These are phyloP conservation scores for Zootoca vivipara DNA, from an alignment of 2,113 vertebrate genomes.

Conservation along the genomic window DNA sequence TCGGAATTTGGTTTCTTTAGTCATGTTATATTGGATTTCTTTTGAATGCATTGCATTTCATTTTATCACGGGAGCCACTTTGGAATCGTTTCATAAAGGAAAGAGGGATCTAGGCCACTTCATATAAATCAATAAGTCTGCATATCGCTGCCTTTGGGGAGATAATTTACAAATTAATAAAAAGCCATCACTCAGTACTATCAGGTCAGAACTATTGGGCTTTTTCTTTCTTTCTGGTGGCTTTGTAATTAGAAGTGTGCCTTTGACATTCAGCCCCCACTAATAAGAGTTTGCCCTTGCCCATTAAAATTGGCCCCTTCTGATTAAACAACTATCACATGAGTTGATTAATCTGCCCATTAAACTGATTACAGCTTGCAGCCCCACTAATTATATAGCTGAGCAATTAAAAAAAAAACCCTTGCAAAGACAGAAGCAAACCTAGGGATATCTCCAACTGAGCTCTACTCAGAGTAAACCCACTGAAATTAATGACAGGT, in stretches of 20 bases:
- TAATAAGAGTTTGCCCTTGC: neutral
- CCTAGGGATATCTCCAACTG: too few species aligned
- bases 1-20: neutral
- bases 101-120: neutral
- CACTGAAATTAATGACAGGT: too few species aligned
- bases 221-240: neutral
- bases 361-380: neutral
- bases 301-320: neutral
- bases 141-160: neutral
- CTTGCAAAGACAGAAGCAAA: neutral
- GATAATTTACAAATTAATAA: neutral
- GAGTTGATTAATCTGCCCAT: neutral
- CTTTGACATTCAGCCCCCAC: neutral
- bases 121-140: neutral
- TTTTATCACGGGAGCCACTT: neutral
- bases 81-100: neutral
- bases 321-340: neutral
- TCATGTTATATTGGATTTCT: neutral
- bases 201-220: neutral
- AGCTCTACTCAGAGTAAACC: too few species aligned
- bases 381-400: neutral
- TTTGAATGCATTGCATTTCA: neutral
- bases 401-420: neutral
- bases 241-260: neutral
- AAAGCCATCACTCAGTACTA: neutral